Percentiles rank a stretch among this genome's conserved stretches.
Evolutionary conservation across 2,888 invertebrate species (phyloP).

Genomic region (Adela reaumurella): DNA sequence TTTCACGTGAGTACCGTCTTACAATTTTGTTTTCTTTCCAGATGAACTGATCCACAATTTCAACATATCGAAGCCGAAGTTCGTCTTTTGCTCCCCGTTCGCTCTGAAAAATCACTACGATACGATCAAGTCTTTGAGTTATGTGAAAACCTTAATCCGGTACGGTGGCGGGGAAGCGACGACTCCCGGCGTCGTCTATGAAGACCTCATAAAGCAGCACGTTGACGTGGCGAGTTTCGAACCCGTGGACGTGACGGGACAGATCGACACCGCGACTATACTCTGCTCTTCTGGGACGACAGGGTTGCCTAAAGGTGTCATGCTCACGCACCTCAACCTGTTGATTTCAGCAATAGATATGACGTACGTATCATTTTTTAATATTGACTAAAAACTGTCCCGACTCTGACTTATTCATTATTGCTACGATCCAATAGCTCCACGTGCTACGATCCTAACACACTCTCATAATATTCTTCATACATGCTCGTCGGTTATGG

Average conservation of each 20-base stretch:
- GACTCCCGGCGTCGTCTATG: not conserved
- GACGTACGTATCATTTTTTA: not conserved
- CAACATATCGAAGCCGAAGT: slow-evolving; percentile 61
- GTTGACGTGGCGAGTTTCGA: slow-evolving; percentile 26
- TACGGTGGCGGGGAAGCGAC: not conserved
- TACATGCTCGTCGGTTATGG: too few species aligned
- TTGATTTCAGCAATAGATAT: slow-evolving; percentile 9
- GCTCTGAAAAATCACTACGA: slow-evolving; percentile 41
- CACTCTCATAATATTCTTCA: too few species aligned
- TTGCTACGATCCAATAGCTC: too few species aligned
- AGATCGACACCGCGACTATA: slow-evolving; percentile 24
- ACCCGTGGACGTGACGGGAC: slow-evolving; percentile 41
- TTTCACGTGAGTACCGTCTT: too few species aligned
- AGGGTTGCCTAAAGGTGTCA: slow-evolving; percentile 37
- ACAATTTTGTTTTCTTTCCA: too few species aligned
- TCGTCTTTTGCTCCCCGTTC: slow-evolving; percentile 58
- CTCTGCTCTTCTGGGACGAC: slow-evolving; percentile 42
- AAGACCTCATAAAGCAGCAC: slow-evolving; percentile 10
- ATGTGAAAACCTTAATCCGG: slow-evolving; percentile 34
- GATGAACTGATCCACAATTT: slow-evolving; percentile 62
- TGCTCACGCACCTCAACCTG: slow-evolving; percentile 30
- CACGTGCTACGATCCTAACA: too few species aligned
- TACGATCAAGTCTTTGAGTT: slow-evolving; percentile 30
- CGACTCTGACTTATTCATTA: too few species aligned
- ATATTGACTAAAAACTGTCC: too few species aligned